Percentiles rank a stretch among this genome's conserved stretches.
Evolutionary conservation across 2,113 vertebrate species (phyloP).

Genomic region (Python bivittatus): DNA sequence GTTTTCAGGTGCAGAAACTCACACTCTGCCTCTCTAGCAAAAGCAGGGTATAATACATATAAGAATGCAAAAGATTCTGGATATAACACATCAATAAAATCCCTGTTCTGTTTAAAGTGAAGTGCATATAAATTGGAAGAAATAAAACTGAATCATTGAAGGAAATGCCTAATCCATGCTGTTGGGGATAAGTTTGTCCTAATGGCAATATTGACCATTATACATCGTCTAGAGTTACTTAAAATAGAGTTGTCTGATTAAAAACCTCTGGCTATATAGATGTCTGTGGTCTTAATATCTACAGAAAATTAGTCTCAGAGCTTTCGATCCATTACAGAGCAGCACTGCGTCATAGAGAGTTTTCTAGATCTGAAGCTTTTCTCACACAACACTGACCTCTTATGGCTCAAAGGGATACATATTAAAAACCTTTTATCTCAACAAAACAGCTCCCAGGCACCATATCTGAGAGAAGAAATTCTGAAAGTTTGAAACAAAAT

Average conservation of each 20-base stretch:
- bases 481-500: background rate
- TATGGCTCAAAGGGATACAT: slow-evolving; percentile 15
- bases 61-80: background rate
- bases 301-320: background rate
- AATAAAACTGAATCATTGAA: background rate
- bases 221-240: background rate
- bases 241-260: background rate
- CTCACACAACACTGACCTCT: slow-evolving; percentile 67
- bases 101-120: background rate
- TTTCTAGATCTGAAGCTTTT: slow-evolving; percentile 31
- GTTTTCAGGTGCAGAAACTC: background rate
- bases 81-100: background rate
- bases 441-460: background rate
- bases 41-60: background rate
- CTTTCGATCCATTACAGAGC: background rate
- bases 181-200: background rate
- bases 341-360: background rate
- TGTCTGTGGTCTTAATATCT: background rate
- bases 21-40: background rate
- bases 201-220: background rate
- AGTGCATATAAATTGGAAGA: background rate
- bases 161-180: background rate
- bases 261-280: background rate
- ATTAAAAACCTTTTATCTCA: background rate
- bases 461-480: background rate